These are phyloP conservation scores for Yoshiicerus persimilis DNA, from an alignment of 1,140 invertebrate genomes.

Conservation along the genomic window DNA sequence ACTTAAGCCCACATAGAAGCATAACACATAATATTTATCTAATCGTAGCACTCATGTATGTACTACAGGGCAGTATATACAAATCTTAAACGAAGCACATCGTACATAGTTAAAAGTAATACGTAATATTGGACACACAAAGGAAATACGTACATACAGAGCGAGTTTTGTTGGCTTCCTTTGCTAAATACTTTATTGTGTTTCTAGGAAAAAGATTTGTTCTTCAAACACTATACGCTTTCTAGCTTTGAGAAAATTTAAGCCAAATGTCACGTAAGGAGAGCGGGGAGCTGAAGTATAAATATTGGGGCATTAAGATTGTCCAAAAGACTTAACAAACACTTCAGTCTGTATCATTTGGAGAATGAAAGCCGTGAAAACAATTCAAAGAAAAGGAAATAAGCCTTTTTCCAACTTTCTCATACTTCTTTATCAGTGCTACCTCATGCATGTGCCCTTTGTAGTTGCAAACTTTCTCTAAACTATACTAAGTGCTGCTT, in stretches of 20 bases:
- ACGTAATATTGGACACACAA: background rate
- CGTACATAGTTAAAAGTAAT: background rate
- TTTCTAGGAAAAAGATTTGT: background rate
- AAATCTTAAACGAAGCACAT: background rate
- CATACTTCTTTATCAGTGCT: background rate
- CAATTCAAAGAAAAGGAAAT: background rate
- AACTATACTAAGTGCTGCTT: no score
- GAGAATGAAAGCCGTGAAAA: background rate
- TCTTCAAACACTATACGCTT: background rate
- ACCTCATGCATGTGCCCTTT: background rate
- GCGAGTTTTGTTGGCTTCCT: background rate
- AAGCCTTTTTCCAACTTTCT: background rate
- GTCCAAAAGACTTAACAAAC: background rate
- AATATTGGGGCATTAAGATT: background rate
- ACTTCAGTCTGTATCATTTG: background rate
- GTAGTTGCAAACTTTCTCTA: background rate
- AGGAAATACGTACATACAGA: background rate
- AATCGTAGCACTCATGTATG: no score
- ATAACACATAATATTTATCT: background rate
- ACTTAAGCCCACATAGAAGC: background rate
- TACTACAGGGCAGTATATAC: background rate
- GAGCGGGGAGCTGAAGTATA: background rate
- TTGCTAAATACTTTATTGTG: background rate
- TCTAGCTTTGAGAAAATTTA: background rate
- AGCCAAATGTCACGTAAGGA: background rate